Evolutionary conservation across 2,888 invertebrate genomes (phyloP).

Genomic region (Hypomecis atomaria): DNA sequence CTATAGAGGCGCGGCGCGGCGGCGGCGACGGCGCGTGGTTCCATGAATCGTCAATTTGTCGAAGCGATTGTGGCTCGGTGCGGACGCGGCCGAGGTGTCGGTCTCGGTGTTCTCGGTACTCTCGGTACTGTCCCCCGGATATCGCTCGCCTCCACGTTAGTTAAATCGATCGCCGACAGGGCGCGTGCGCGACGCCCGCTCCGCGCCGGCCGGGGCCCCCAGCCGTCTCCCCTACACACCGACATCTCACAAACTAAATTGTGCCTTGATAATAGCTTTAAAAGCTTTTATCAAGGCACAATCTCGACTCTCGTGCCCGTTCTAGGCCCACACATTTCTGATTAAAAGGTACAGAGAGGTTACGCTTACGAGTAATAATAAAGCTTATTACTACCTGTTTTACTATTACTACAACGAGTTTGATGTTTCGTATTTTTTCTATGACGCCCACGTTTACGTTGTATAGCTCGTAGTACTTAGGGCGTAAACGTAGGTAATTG

Average conservation of each 20-base stretch:
- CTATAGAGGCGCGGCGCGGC: no score
- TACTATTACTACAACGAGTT: no score
- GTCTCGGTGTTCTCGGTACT: not conserved
- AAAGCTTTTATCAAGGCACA: constrained; percentile 5
- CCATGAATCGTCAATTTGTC: not conserved
- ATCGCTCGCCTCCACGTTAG: constrained; percentile 46
- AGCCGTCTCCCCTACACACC: not conserved
- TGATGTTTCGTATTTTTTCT: no score
- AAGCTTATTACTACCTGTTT: no score
- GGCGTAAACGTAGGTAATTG: no score
- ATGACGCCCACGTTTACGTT: no score
- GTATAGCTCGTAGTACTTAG: no score
- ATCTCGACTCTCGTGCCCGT: not conserved
- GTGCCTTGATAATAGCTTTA: constrained; percentile 22
- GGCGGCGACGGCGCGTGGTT: not conserved
- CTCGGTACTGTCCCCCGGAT: constrained; percentile 5
- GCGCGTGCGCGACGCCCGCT: constrained; percentile 64
- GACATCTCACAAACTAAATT: constrained; percentile 23
- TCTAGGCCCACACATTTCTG: not conserved
- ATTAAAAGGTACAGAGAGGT: no score
- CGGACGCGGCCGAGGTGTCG: not conserved
- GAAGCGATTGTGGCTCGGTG: not conserved
- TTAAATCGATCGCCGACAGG: constrained; percentile 61
- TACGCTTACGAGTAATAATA: no score
- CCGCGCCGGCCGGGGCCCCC: constrained; percentile 36